Conservation (phyloP, 2,888 invertebrate species). For the Periphyllus acericola region DNA sequence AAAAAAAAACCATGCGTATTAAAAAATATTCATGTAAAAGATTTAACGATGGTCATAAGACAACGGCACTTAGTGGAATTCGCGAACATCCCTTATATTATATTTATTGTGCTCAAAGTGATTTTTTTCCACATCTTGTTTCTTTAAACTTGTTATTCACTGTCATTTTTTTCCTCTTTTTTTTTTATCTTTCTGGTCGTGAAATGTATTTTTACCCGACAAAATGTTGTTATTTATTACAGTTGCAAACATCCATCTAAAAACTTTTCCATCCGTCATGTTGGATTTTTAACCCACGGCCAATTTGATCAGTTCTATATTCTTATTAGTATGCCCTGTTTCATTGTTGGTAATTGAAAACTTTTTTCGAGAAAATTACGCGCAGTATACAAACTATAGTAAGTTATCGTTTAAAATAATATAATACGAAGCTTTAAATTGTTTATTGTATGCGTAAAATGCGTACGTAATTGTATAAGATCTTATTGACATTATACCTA, state of each 20-base stretch:
- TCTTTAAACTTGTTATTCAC: slow-evolving; percentile 25
- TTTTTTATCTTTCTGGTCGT: not conserved
- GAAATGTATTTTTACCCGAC: slow-evolving; percentile 51
- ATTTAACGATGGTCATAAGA: slow-evolving; percentile 1
- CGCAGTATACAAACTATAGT: not conserved
- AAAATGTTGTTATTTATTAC: slow-evolving; percentile 58
- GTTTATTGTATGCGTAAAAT: too few relatives aligned
- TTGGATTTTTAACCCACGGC: slow-evolving; percentile 21
- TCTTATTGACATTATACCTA: too few relatives aligned
- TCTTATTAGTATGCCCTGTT: not conserved
- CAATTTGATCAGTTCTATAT: slow-evolving; percentile 32
- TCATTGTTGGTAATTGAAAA: slow-evolving; percentile 31
- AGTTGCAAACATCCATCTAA: slow-evolving; percentile 44
- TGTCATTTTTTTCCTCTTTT: slow-evolving; percentile 17
- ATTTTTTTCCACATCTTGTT: slow-evolving; percentile 6
- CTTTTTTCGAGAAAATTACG: not conserved
- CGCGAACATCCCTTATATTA: slow-evolving; percentile 16
- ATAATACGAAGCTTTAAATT: too few relatives aligned
- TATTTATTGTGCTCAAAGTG: not conserved
- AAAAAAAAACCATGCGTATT: not conserved
- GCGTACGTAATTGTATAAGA: too few relatives aligned
- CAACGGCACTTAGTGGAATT: not conserved
- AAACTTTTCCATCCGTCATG: slow-evolving; percentile 27
- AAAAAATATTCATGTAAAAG: not conserved
- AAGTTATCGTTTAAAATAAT: not conserved